Conservation (phyloP, 2,888 invertebrate species). For the Cheilosia vulpina region DNA sequence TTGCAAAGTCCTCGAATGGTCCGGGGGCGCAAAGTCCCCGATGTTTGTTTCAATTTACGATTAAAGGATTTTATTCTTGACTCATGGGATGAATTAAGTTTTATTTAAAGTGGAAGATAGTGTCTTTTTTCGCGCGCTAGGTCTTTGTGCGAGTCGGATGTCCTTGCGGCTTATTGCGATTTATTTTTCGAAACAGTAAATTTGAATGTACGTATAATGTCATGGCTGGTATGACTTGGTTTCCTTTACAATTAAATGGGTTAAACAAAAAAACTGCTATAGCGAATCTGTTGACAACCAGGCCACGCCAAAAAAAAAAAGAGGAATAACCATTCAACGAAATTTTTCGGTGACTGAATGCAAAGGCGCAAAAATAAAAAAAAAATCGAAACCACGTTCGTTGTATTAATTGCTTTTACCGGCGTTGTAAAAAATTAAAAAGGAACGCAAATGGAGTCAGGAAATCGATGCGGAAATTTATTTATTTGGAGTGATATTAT, state of each 20-base stretch:
- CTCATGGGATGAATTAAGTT: not conserved
- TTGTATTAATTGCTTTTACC: constrained; percentile 6
- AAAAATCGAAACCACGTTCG: not conserved
- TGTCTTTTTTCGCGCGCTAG: not conserved
- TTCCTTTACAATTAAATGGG: not conserved
- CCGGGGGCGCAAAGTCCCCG: not conserved
- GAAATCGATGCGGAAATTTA: constrained; percentile 17
- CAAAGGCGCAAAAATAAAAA: not conserved
- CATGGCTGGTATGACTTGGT: not conserved
- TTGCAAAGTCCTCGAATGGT: not conserved
- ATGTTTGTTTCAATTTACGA: constrained; percentile 8
- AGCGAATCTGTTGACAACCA: not conserved
- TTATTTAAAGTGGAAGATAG: not conserved
- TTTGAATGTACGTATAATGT: not conserved
- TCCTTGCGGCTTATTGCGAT: constrained; percentile 6
- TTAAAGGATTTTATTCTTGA: not conserved
- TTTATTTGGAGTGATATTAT: constrained; percentile 13
- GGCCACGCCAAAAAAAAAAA: not conserved
- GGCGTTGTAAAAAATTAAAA: not conserved
- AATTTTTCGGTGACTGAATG: not conserved
- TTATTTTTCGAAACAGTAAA: constrained; percentile 9
- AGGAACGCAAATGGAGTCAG: not conserved
- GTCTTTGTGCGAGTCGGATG: not conserved
- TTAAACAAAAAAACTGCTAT: not conserved
- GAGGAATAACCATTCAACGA: not conserved